A percentile compares a stretch with the other conserved stretches of the same genome.
Conservation (phyloP, 2,113 vertebrate genomes). For the Puntigrus tetrazona region DNA sequence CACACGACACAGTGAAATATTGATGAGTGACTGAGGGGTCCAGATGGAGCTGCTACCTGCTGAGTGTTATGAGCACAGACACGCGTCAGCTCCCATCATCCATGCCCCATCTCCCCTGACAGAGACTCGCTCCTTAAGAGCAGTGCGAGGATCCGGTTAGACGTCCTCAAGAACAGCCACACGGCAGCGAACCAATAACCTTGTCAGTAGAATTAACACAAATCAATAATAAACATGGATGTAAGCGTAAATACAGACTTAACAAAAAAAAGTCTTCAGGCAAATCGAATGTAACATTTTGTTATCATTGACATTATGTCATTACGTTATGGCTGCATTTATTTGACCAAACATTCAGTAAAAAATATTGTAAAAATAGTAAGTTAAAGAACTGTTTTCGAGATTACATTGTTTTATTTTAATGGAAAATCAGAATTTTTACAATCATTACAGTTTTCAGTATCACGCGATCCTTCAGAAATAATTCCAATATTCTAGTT, state of each 20-base stretch:
- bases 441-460: no score
- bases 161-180: background rate
- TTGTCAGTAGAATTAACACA: conserved; percentile 2
- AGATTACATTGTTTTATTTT: no score
- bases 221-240: background rate
- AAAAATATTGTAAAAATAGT: no score
- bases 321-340: no score
- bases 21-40: conserved; percentile 72
- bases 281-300: no score
- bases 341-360: no score
- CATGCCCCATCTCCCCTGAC: conserved; percentile 33
- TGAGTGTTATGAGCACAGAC: conserved; percentile 79
- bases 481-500: no score
- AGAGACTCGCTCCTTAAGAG: background rate
- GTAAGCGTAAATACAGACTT: background rate
- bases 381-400: no score
- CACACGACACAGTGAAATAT: conserved; percentile 68
- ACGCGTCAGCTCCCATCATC: conserved; percentile 73
- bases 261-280: no score
- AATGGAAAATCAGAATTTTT: no score
- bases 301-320: no score
- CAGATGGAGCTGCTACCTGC: conserved; percentile 78
- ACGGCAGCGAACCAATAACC: background rate
- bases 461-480: background rate
- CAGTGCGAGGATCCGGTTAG: background rate